Percentiles rank a stretch among this genome's conserved stretches.
These are phyloP conservation scores for Lasioglossum malachurum DNA, from an alignment of 2,888 invertebrate genomes.

Conservation along the genomic window DNA sequence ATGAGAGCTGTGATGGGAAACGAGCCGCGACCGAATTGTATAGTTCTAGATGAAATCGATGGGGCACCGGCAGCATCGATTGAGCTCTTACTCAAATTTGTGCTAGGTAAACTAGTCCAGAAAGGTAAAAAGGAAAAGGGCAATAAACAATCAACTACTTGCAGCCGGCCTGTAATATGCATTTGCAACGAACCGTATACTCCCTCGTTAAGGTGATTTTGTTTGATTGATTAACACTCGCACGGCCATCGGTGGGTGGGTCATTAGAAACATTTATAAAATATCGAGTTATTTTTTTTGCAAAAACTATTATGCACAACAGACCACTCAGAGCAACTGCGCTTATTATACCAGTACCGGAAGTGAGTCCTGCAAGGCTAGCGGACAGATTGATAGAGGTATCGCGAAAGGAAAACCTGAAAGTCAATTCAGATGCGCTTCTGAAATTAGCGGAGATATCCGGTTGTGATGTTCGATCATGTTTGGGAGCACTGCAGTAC, in stretches of 20 bases:
- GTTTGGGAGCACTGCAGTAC: conserved; percentile 95
- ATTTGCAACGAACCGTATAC: conserved; percentile 98
- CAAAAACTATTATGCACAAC: conserved; percentile 27
- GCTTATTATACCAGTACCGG: conserved; percentile 80
- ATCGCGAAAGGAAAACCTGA: conserved; percentile 88
- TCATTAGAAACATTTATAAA: no score
- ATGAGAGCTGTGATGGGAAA: conserved; percentile 95
- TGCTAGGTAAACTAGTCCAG: conserved; percentile 86
- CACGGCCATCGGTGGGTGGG: neutral
- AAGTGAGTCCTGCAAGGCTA: conserved; percentile 81
- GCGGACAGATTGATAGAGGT: conserved; percentile 90
- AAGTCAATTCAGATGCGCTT: conserved; percentile 89
- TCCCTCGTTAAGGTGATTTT: conserved; percentile 90
- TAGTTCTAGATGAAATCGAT: conserved; percentile 98
- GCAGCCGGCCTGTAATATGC: conserved; percentile 96
- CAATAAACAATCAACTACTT: conserved; percentile 86
- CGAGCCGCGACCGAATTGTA: conserved; percentile 94
- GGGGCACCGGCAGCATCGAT: conserved; percentile 96
- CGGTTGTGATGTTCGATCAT: conserved; percentile 95
- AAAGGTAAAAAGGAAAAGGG: conserved; percentile 83
- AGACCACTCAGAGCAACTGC: conserved; percentile 79
- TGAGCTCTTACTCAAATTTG: conserved; percentile 93
- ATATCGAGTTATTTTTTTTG: no score
- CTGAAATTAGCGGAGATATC: conserved; percentile 93
- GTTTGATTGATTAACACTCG: neutral